These are phyloP conservation scores for Sericinus montela DNA, from an alignment of 2,888 invertebrate species.

Conservation along the genomic window DNA sequence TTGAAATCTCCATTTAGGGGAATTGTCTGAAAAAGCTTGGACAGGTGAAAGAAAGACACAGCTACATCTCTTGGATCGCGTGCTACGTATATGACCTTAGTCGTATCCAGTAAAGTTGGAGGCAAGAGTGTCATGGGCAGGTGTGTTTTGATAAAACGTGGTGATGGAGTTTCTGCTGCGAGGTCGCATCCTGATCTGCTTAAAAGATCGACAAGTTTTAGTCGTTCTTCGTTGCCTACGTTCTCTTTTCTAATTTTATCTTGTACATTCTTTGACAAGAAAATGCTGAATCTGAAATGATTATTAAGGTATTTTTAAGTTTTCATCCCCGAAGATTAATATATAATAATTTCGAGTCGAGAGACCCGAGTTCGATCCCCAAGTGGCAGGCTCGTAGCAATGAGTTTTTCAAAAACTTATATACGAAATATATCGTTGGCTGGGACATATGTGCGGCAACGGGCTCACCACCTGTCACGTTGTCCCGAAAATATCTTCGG, in stretches of 20 bases:
- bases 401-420: no score
- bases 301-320: no score
- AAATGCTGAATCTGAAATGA: slow-evolving; percentile 11
- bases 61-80: slow-evolving; percentile 89
- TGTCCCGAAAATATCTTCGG: no score
- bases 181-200: not conserved
- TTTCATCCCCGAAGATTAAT: no score
- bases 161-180: slow-evolving; percentile 28
- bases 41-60: slow-evolving; percentile 81
- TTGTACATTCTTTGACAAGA: not conserved
- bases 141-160: slow-evolving; percentile 72
- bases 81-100: slow-evolving; percentile 84
- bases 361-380: no score
- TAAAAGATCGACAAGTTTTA: not conserved
- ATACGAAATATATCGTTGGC: no score
- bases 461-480: no score
- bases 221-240: not conserved
- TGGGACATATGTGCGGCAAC: no score
- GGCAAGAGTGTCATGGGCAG: slow-evolving; percentile 84
- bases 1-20: slow-evolving; percentile 80
- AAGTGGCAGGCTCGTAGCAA: no score
- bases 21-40: slow-evolving; percentile 53
- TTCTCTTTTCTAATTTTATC: not conserved
- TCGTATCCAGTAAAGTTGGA: slow-evolving; percentile 63
- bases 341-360: no score